Base-by-base conservation (phyloP, 2,888 invertebrate species). In the Volucella inflata region DNA sequence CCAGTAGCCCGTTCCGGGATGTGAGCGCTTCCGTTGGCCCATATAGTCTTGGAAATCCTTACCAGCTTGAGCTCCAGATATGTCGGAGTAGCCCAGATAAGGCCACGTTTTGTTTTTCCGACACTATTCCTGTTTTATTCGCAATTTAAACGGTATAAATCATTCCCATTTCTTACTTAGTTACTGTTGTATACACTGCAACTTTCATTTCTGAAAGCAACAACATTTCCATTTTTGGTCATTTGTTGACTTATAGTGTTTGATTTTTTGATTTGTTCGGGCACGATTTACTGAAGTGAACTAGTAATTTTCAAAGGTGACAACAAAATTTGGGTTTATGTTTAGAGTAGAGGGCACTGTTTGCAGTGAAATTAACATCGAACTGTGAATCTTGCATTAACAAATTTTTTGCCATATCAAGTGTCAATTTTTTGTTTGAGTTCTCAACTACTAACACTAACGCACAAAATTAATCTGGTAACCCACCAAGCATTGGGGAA, bases 371-470 rank as follows among this genome's bases (percentile, higher is more conserved):
- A 36, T 79, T 78, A 9, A 51, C 75, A 59, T 85, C 80, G 48
- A 87, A 77, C 42, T 83, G 79, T 11, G 60, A 55, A 62, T 80
- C 87, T 77, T 83, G 87, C 9, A 88, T 46, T 3, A 84, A 51
- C 42, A 80, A 17, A 36, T 64, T 84, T 46, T 78, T 87, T 9
- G 81, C 81, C 4, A 17, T 57, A 48, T 87, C 85, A 10, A 81
- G 53, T 3, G 72, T 82, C 1, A 82, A 21, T 30, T 79, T 57
- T n/a, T 48, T 55, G 53, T 72, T 68, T 9, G 78, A 84, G 38
- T 76, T 87, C 75, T 83, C 87, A 2, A 87, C 76, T 48, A 82
- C 78, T 50, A 83, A 48, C 2, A 83, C 85, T 17, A 83, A 30
- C 10, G 87, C 48, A 1, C 68, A 36, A 78, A 70, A 83, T 2